phyloP scores from a whole-genome alignment of 2,888 invertebrate genomes.

The Rhodophaea formosa region DNA sequence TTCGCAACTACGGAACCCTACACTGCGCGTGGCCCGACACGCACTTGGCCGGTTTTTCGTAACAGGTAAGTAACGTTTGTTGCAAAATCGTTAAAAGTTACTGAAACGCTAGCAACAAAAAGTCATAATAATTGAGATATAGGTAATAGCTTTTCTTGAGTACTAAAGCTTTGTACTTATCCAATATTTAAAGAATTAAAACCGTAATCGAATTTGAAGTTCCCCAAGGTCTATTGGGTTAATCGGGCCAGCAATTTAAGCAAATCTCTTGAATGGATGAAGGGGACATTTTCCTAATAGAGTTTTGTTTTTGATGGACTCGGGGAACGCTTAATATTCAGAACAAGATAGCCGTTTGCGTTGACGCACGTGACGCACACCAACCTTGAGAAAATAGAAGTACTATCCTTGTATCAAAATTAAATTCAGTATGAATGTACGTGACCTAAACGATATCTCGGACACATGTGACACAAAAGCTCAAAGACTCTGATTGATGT shows the following conservation, averaged over 20 bases:
- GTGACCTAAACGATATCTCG: no score
- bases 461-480: constrained; percentile 11
- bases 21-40: no score
- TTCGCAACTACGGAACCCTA: no score
- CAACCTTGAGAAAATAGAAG: neutral
- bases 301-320: constrained; percentile 14
- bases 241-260: constrained; percentile 6
- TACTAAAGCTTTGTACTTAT: neutral
- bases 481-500: constrained; percentile 23
- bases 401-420: neutral
- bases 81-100: no score
- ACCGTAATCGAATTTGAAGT: neutral
- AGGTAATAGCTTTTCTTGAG: no score
- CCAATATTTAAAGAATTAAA: neutral
- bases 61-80: no score
- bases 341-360: neutral
- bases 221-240: neutral
- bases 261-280: constrained; percentile 6
- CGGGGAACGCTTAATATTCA: neutral
- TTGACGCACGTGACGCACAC: neutral
- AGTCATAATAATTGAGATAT: no score
- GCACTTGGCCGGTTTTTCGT: no score
- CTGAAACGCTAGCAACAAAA: no score
- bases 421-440: neutral
- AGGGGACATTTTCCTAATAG: constrained; percentile 11